Conservation (phyloP, 2,113 vertebrate genomes). For the Neoarius graeffei region DNA sequence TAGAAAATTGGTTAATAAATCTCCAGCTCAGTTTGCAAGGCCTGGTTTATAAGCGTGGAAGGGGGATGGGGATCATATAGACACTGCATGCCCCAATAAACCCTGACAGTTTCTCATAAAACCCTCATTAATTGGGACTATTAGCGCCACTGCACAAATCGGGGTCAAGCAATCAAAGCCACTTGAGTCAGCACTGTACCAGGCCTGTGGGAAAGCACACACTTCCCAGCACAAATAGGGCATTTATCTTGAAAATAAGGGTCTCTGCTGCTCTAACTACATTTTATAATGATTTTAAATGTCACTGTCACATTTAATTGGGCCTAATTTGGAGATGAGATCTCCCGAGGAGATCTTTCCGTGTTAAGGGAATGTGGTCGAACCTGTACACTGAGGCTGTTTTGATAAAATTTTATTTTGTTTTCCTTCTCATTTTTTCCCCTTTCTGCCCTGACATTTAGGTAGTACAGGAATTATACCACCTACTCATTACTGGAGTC, state of each 20-base stretch:
- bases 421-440: conserved; percentile 43
- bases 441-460: conserved; percentile 48
- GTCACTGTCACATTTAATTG: conserved; percentile 47
- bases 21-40: conserved; percentile 63
- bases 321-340: conserved; percentile 26
- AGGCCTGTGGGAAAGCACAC: conserved; percentile 28
- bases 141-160: conserved; percentile 52
- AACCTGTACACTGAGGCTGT: conserved; percentile 19
- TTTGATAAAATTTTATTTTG: conserved; percentile 48
- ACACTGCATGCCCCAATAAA: conserved; percentile 58
- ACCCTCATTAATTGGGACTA: conserved; percentile 63
- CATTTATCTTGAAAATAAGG: conserved; percentile 37
- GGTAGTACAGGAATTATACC: conserved; percentile 36
- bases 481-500: conserved; percentile 47
- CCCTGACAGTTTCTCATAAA: conserved; percentile 67
- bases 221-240: conserved; percentile 16
- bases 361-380: conserved; percentile 29
- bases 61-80: conserved; percentile 48
- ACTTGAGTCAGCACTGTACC: conserved; percentile 33
- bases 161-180: conserved; percentile 52
- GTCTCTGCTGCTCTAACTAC: conserved; percentile 12
- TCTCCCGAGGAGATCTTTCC: conserved; percentile 28
- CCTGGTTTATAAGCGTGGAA: conserved; percentile 49
- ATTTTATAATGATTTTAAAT: conserved; percentile 34
- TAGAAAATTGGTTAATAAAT: conserved; percentile 68